Evolutionary conservation across 2,888 invertebrate species (phyloP), one percentile per base, ranked within the genome.

Genomic region (Acronicta aceris): DNA sequence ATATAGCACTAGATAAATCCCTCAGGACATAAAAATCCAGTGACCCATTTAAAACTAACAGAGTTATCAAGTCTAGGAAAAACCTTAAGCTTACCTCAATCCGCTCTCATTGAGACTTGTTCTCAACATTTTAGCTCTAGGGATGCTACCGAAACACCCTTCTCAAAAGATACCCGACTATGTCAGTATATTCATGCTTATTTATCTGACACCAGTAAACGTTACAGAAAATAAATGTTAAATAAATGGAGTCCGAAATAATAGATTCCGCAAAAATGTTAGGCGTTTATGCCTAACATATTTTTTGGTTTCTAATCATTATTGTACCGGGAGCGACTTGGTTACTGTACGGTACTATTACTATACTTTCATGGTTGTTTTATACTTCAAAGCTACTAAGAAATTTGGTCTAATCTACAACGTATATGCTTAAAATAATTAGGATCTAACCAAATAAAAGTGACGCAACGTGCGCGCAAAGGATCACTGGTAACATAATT

Each of bases 111-210:
- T 15, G 10, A 40, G 16, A 33, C 9, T 5, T 2, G 21, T 21
- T 2, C 43, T 4, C 12, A 21, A 43, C 12, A 10, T 43, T 17
- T 17, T 12, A 17, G 25, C 43, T 47, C 25, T 15, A 52, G 41
- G 41, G 46, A 54, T 25, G 30, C 7, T 38, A 47, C 46, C 40
- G 47, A 60, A 57, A 61, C 10, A 67, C 40, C 46, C 50, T 33
- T 48, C 21, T 48, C 25, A 63, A 59, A 54, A 56, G 49, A 51
- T 21, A 41, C 45, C 27, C 6, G 13, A 16, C 45, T 36, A 58
- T 71, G 46, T 36, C 41, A 66, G 54, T 48, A n/a, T 52, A 61
- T 67, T 48, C 43, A 30, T 38, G 25, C 50, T 51, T 55, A 54
- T 54, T 52, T 55, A 33, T 42, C 52, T 58, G 41, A 72, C 46